Conservation (phyloP, 2,113 vertebrate species). For the Galbula dea region DNA sequence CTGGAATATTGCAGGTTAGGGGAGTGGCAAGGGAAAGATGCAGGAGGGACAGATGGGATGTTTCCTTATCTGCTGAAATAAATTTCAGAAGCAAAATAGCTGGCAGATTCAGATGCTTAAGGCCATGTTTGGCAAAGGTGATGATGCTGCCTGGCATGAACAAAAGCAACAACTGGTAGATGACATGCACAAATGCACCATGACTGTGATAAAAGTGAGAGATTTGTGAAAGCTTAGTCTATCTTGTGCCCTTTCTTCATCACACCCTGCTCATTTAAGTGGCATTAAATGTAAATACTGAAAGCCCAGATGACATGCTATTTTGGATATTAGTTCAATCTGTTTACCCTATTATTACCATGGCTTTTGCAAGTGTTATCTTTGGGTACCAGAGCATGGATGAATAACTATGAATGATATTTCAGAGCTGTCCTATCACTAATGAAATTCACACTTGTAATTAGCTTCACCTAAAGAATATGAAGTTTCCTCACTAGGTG, state of each 20-base stretch:
- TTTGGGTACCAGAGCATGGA: constrained; percentile 33
- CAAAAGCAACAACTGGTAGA: background rate
- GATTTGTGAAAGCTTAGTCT: background rate
- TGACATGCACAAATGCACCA: background rate
- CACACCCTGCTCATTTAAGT: background rate
- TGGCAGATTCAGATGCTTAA: background rate
- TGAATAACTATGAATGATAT: constrained; percentile 34
- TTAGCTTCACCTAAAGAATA: constrained; percentile 53
- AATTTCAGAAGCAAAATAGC: background rate
- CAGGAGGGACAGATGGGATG: background rate
- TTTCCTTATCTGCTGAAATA: background rate
- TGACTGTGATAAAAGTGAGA: background rate
- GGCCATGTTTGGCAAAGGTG: background rate
- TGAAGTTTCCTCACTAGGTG: constrained; percentile 24
- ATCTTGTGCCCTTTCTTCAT: background rate
- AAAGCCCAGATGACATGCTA: constrained; percentile 24
- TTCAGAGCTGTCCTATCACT: constrained; percentile 50
- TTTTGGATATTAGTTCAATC: constrained; percentile 52
- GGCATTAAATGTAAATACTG: constrained; percentile 9
- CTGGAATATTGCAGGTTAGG: background rate
- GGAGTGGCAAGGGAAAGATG: background rate
- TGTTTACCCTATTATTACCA: constrained; percentile 52
- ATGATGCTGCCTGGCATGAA: background rate
- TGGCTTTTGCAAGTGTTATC: constrained; percentile 42
- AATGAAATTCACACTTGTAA: constrained; percentile 63